A percentile compares a stretch with the other conserved stretches of the same genome.
These are phyloP conservation scores for Amyelois transitella DNA, from an alignment of 1,140 invertebrate species.

Conservation along the genomic window DNA sequence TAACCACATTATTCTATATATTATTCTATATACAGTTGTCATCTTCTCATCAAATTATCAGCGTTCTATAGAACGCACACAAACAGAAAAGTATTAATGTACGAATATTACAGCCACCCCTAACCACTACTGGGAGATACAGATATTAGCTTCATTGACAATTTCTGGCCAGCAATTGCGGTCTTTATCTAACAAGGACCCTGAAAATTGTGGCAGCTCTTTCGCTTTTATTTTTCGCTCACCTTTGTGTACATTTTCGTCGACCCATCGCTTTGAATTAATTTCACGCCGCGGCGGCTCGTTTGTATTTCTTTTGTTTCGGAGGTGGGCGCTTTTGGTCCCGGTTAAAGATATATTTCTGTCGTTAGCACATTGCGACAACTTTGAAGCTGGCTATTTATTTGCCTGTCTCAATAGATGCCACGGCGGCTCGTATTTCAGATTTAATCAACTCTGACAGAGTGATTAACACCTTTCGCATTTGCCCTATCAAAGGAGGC, in stretches of 20 bases:
- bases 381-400: conserved; percentile 50
- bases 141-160: conserved; percentile 5
- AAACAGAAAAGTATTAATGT: no score
- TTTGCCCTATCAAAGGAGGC: conserved; percentile 31
- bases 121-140: background rate
- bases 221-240: conserved; percentile 46
- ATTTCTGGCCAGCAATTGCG: conserved; percentile 21
- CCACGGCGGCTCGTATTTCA: conserved; percentile 47
- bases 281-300: conserved; percentile 44
- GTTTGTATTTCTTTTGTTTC: conserved; percentile 54
- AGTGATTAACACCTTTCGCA: conserved; percentile 52
- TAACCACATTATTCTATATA: no score
- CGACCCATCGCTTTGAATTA: conserved; percentile 50
- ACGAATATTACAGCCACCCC: no score
- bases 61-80: no score
- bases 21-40: no score
- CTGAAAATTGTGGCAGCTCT: conserved; percentile 41
- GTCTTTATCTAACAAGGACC: conserved; percentile 26
- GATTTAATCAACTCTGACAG: conserved; percentile 61
- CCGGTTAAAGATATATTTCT: conserved; percentile 43
- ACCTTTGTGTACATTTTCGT: conserved; percentile 56
- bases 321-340: conserved; percentile 38
- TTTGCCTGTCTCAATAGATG: conserved; percentile 54
- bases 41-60: no score
- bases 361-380: conserved; percentile 44